Conservation (phyloP, 2,888 invertebrate species). For the Eristalis intricaria region DNA sequence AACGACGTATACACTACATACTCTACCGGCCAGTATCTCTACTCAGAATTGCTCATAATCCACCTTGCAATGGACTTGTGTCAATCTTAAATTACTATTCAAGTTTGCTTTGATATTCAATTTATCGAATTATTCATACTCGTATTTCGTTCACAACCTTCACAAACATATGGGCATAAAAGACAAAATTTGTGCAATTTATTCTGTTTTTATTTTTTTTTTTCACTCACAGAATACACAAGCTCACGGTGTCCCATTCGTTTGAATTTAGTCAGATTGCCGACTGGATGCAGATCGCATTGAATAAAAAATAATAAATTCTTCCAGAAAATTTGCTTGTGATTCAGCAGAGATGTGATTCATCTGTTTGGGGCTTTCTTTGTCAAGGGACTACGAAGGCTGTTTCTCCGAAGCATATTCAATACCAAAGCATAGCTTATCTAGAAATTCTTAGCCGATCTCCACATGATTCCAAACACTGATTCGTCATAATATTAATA, state of each 20-base stretch:
- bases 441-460: neutral
- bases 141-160: too few relatives aligned
- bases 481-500: neutral
- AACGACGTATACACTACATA: too few relatives aligned
- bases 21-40: neutral
- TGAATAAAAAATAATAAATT: neutral
- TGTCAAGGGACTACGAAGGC: neutral
- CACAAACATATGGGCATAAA: too few relatives aligned
- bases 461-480: neutral
- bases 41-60: neutral
- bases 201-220: too few relatives aligned
- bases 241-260: neutral
- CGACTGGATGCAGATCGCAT: neutral
- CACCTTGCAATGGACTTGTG: neutral
- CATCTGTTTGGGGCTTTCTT: neutral
- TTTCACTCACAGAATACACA: too few relatives aligned
- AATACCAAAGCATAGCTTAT: neutral
- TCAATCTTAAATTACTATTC: neutral
- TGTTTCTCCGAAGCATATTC: neutral
- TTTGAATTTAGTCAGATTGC: neutral
- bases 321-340: slow-evolving; percentile 1
- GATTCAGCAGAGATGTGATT: slow-evolving; percentile 18
- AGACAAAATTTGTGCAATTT: too few relatives aligned
- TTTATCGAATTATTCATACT: too few relatives aligned
- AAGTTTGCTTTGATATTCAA: too few relatives aligned